phyloP scores from a whole-genome alignment of 1,140 invertebrate genomes.

The Drosophila novamexicana region DNA sequence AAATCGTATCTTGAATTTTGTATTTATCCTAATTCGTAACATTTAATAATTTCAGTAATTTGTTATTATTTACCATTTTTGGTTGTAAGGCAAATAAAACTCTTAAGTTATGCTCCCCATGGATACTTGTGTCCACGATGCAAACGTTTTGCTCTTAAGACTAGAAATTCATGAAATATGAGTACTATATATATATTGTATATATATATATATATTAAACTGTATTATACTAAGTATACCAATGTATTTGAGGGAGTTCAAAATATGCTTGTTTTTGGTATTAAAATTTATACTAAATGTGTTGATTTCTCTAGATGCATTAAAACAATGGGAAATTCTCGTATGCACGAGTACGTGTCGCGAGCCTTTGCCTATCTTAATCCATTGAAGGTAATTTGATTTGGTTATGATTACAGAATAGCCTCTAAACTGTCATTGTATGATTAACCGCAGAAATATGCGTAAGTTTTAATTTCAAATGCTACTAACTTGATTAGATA shows the following conservation, averaged over 20 bases:
- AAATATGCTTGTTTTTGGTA: conserved; percentile 13
- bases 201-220: conserved; percentile 31
- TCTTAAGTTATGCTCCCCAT: conserved; percentile 33
- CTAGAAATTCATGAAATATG: conserved; percentile 63
- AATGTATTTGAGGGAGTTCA: conserved; percentile 21
- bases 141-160: conserved; percentile 35
- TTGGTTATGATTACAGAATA: conserved; percentile 41
- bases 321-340: conserved; percentile 34
- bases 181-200: conserved; percentile 26
- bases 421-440: conserved; percentile 45
- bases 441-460: conserved; percentile 50
- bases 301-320: conserved; percentile 33
- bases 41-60: conserved; percentile 17
- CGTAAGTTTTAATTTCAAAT: conserved; percentile 32
- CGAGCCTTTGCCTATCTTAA: conserved; percentile 1
- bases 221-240: conserved; percentile 23
- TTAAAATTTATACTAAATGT: conserved; percentile 51
- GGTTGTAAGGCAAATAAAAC: conserved; percentile 59
- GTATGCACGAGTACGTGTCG: not conserved
- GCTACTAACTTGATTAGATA: conserved; percentile 37
- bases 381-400: conserved; percentile 21
- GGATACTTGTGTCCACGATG: conserved; percentile 5
- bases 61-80: conserved; percentile 34
- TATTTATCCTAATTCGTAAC: conserved; percentile 9
- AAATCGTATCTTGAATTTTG: conserved; percentile 14